A percentile compares a stretch with the other conserved stretches of the same genome.
Evolutionary conservation across 2,797 vertebrate genomes (phyloP).

Genomic region (Emydoidea blandingii): DNA sequence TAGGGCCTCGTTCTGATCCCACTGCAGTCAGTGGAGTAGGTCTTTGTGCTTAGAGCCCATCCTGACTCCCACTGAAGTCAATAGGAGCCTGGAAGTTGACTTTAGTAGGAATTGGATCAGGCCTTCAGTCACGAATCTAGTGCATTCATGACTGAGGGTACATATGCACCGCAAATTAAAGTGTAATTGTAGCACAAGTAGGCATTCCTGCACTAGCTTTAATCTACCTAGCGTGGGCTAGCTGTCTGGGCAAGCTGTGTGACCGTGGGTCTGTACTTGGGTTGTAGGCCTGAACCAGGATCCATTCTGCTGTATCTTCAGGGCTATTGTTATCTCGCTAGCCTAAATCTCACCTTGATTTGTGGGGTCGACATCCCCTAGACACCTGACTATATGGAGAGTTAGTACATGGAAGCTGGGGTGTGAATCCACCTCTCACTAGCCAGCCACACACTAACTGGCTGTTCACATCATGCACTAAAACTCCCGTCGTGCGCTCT

Average conservation of each 20-base stretch:
- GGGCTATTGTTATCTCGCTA: not conserved
- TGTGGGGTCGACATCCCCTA: not conserved
- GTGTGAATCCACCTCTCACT: not conserved
- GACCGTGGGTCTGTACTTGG: not conserved
- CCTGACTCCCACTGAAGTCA: not conserved
- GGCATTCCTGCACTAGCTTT: not conserved
- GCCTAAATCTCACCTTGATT: not conserved
- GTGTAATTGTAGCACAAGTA: not conserved
- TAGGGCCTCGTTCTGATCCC: constrained; percentile 58
- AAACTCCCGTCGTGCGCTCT: not conserved
- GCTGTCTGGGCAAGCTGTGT: too few species aligned
- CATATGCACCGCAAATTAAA: not conserved
- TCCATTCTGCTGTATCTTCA: not conserved
- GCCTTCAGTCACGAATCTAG: not conserved
- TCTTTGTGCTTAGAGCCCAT: not conserved
- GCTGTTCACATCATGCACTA: not conserved
- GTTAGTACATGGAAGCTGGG: not conserved
- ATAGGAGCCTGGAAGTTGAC: not conserved
- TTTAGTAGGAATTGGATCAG: constrained; percentile 15
- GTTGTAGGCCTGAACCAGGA: not conserved
- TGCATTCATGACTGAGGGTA: not conserved
- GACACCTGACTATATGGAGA: not conserved
- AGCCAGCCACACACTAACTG: not conserved
- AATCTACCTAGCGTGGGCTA: not conserved
- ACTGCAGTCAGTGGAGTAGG: not conserved